These are phyloP conservation scores for Lytechinus variegatus DNA, from an alignment of 35 echinoderm and acorn worm genomes.

Conservation along the genomic window DNA sequence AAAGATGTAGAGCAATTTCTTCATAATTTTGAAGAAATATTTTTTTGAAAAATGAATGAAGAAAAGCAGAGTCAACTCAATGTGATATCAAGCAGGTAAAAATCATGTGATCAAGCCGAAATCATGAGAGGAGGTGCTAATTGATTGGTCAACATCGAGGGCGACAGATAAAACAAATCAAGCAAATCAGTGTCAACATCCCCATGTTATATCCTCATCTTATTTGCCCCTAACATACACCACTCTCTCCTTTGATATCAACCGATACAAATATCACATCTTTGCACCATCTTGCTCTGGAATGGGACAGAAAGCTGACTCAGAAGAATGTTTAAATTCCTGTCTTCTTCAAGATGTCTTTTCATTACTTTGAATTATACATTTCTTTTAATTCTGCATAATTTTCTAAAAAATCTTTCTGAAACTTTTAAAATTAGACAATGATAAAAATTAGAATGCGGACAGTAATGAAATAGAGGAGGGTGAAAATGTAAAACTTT, in stretches of 20 bases:
- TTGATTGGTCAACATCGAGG: neutral
- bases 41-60: neutral
- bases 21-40: neutral
- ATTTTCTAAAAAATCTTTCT: neutral
- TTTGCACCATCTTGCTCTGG: neutral
- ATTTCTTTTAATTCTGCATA: neutral
- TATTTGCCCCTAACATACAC: neutral
- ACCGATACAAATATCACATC: neutral
- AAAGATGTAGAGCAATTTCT: neutral
- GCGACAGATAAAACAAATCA: neutral
- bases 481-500: too few relatives aligned
- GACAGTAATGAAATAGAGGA: too few relatives aligned
- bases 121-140: constrained; percentile 1
- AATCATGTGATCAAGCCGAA: neutral
- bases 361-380: neutral
- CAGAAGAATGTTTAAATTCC: neutral
- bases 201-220: neutral
- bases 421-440: neutral
- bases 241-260: constrained; percentile 3
- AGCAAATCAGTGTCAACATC: neutral
- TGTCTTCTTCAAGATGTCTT: neutral
- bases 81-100: neutral
- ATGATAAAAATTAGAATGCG: too few relatives aligned
- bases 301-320: neutral
- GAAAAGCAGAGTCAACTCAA: neutral